Percentiles rank a stretch among this genome's conserved stretches.
Evolutionary conservation across 2,888 invertebrate species (phyloP).

Genomic region (Xylocampa areola): DNA sequence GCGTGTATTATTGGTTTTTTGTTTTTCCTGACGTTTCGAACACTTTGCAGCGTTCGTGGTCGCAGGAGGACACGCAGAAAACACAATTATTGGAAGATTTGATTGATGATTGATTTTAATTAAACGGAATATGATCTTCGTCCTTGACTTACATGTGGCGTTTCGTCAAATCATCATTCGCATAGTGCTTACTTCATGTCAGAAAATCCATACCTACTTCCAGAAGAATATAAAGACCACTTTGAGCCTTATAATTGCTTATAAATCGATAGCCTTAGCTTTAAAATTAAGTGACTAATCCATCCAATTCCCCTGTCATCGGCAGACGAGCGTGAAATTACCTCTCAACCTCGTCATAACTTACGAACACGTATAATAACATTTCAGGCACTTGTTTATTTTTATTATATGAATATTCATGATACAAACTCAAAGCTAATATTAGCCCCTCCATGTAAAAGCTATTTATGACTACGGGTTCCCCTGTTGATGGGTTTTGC

Average conservation of each 20-base stretch:
- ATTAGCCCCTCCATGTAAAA: conserved; percentile 30
- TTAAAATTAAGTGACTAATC: conserved; percentile 28
- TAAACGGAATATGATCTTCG: too few species aligned
- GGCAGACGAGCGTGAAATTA: conserved; percentile 44
- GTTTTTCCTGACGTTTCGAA: too few species aligned
- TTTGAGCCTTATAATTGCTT: background rate
- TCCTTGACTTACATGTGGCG: too few species aligned
- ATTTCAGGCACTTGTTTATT: conserved; percentile 48
- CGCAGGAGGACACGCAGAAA: too few species aligned
- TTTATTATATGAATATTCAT: conserved; percentile 52
- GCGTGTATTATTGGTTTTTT: too few species aligned
- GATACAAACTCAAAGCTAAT: conserved; percentile 32
- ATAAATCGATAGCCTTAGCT: conserved; percentile 24
- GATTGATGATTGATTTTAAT: too few species aligned
- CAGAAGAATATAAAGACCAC: background rate
- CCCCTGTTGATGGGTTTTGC: conserved; percentile 22
- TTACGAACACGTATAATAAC: conserved; percentile 39
- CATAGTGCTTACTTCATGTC: too few species aligned
- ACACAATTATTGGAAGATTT: too few species aligned
- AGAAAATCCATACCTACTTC: too few species aligned
- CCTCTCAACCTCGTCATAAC: conserved; percentile 43
- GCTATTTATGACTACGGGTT: conserved; percentile 38
- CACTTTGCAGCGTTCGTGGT: too few species aligned
- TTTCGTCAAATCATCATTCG: too few species aligned
- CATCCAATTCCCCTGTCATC: conserved; percentile 41